phyloP scores from a whole-genome alignment of 2,797 vertebrate species.

The Avahi laniger region DNA sequence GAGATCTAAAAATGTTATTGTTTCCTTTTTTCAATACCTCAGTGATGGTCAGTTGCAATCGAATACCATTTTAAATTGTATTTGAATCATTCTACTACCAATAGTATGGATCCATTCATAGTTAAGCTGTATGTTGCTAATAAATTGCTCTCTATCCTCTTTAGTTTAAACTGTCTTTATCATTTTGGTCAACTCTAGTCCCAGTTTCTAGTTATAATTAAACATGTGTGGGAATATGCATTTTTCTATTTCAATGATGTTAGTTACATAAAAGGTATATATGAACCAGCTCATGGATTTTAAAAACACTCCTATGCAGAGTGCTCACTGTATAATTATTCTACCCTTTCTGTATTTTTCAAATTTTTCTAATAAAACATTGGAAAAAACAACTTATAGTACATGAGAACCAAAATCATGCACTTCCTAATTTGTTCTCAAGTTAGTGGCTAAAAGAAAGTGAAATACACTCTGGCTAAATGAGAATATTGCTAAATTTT shows the following conservation, averaged over 20 bases:
- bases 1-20: neutral
- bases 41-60: neutral
- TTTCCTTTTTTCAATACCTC: neutral
- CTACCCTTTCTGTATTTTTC: neutral
- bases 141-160: neutral
- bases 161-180: slow-evolving; percentile 18
- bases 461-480: neutral
- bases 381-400: neutral
- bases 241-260: slow-evolving; percentile 10
- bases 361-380: neutral
- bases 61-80: neutral
- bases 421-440: neutral
- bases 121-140: neutral
- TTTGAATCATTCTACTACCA: slow-evolving; percentile 12
- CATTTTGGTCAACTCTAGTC: neutral
- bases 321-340: neutral
- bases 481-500: neutral
- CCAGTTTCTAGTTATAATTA: neutral
- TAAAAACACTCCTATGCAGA: neutral
- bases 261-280: neutral
- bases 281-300: neutral
- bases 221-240: neutral
- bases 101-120: neutral
- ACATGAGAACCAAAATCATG: neutral
- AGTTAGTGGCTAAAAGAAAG: neutral